Percentiles rank a stretch among this genome's conserved stretches.
Evolutionary conservation across 1,140 invertebrate species (phyloP).

Genomic region (Cryptotermes secundus): DNA sequence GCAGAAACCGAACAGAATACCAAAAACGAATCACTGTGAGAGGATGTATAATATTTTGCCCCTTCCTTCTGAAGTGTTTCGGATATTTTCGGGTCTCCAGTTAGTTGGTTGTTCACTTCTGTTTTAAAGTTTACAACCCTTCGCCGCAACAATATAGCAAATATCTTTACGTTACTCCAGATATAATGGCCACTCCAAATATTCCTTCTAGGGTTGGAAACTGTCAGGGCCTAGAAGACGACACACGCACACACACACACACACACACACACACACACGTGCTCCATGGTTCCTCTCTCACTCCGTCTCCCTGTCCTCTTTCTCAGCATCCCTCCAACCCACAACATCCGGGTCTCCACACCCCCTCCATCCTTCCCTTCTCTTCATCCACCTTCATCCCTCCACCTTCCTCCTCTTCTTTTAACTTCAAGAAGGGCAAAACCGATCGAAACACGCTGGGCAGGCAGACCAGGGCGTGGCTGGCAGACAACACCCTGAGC

Average conservation of each 20-base stretch:
- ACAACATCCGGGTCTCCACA: slow-evolving; percentile 10
- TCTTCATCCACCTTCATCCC: not conserved
- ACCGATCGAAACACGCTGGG: not conserved
- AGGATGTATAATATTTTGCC: not conserved
- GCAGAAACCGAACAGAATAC: too few species aligned
- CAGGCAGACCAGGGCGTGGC: slow-evolving; percentile 12
- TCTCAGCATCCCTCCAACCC: slow-evolving; percentile 4
- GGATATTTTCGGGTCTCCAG: not conserved
- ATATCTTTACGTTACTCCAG: too few species aligned
- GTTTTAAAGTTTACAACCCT: not conserved
- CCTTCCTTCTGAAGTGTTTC: not conserved
- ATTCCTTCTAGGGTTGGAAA: not conserved
- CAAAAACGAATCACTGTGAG: too few species aligned
- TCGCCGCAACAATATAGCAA: not conserved
- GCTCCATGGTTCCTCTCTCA: not conserved
- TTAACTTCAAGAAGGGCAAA: slow-evolving; percentile 15
- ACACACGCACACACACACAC: not conserved
- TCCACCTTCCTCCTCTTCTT: not conserved
- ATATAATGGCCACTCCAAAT: not conserved
- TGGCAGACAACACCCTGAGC: not conserved
- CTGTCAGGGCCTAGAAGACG: not conserved
- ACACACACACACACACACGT: not conserved
- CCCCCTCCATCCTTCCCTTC: not conserved
- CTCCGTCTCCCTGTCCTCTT: not conserved
- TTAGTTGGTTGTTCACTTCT: not conserved